A percentile compares a stretch with the other conserved stretches of the same genome.
These are phyloP conservation scores for Thunnus albacares DNA, from an alignment of 2,797 vertebrate genomes.

Conservation along the genomic window DNA sequence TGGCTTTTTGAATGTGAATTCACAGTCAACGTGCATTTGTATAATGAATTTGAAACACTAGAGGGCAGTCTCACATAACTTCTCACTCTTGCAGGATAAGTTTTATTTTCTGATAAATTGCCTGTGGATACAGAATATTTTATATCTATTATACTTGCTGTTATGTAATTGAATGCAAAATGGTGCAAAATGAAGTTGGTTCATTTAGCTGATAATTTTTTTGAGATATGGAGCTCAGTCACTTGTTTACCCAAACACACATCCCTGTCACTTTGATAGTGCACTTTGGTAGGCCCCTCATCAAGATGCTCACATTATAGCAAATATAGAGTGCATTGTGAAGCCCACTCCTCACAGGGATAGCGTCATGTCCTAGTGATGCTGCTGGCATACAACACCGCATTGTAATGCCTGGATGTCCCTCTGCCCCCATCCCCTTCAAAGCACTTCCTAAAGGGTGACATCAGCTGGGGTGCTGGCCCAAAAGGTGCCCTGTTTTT, in stretches of 20 bases:
- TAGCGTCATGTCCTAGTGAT: slow-evolving; percentile 74
- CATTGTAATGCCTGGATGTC: slow-evolving; percentile 83
- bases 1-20: not conserved
- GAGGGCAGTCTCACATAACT: slow-evolving; percentile 69
- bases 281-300: slow-evolving; percentile 41
- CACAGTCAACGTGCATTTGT: not conserved
- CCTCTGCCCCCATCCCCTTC: slow-evolving; percentile 84
- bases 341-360: slow-evolving; percentile 57
- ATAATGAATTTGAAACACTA: slow-evolving; percentile 55
- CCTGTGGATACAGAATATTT: not conserved
- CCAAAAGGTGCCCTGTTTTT: slow-evolving; percentile 43
- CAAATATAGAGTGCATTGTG: slow-evolving; percentile 60
- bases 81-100: not conserved
- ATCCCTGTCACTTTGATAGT: slow-evolving; percentile 52
- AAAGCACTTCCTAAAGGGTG: slow-evolving; percentile 84
- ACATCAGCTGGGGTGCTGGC: slow-evolving; percentile 80
- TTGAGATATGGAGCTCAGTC: slow-evolving; percentile 42
- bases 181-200: slow-evolving; percentile 16
- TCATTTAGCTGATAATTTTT: slow-evolving; percentile 2
- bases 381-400: slow-evolving; percentile 68
- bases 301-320: slow-evolving; percentile 55
- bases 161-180: not conserved
- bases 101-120: not conserved
- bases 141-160: not conserved
- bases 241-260: slow-evolving; percentile 57